Percentiles rank a stretch among this genome's conserved stretches.
Conservation (phyloP, 2,797 vertebrate genomes). For the Lagocephalus sceleratus region DNA sequence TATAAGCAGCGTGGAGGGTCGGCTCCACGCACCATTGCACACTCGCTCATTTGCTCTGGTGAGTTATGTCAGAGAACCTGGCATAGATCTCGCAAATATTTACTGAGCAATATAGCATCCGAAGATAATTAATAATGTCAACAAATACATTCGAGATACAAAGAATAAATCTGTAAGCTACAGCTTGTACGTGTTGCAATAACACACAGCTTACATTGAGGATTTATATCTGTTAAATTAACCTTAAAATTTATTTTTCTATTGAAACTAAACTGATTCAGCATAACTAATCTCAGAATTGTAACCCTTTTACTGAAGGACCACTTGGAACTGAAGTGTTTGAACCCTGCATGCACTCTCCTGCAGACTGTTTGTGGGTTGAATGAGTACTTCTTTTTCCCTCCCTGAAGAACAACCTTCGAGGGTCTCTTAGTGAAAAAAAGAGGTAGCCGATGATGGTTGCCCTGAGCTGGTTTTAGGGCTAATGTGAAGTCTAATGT, state of each 20-base stretch:
- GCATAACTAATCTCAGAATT: conserved; percentile 27
- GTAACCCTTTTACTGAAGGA: conserved; percentile 36
- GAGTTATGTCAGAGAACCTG: conserved; percentile 12
- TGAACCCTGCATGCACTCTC: conserved; percentile 39
- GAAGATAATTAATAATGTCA: conserved; percentile 1
- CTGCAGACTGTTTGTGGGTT: conserved; percentile 17
- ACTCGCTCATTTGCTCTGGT: conserved; percentile 12
- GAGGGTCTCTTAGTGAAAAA: conserved; percentile 34
- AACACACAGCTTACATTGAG: background rate
- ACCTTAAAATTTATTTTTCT: background rate
- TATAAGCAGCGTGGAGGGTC: conserved; percentile 21
- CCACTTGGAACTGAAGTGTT: conserved; percentile 45
- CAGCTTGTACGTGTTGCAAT: too few relatives aligned
- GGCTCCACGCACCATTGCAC: conserved; percentile 17
- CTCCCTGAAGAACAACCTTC: conserved; percentile 45
- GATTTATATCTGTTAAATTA: background rate
- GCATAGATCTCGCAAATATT: background rate
- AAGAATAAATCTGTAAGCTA: background rate
- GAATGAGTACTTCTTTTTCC: conserved; percentile 36
- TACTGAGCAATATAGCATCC: background rate
- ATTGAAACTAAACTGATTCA: conserved; percentile 13
- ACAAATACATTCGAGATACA: background rate
- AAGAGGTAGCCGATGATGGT: too few relatives aligned
- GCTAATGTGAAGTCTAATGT: conserved; percentile 33
- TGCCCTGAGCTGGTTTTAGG: conserved; percentile 47